These are phyloP conservation scores for Portevinia maculata DNA, from an alignment of 2,888 invertebrate species.

Conservation along the genomic window DNA sequence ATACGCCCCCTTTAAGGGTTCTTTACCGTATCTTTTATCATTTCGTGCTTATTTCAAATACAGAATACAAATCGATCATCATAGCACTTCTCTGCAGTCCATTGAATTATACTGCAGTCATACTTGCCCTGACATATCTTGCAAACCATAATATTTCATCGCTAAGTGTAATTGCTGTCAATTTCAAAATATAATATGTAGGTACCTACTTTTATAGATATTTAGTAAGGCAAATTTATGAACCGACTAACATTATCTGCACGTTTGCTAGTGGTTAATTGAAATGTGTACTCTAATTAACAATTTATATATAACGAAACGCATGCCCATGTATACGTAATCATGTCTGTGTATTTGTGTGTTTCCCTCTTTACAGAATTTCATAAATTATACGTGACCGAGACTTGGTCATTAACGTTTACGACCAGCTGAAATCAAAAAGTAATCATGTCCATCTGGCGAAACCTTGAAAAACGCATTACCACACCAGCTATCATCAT, in stretches of 20 bases:
- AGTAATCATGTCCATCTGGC: slow-evolving; percentile 72
- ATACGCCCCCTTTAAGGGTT: too few species aligned
- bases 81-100: too few species aligned
- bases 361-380: slow-evolving; percentile 29
- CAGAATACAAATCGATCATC: not conserved
- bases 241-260: slow-evolving; percentile 17
- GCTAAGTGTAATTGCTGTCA: not conserved
- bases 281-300: slow-evolving; percentile 45
- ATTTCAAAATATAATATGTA: not conserved
- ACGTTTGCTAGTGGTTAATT: slow-evolving; percentile 24
- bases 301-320: slow-evolving; percentile 2
- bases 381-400: slow-evolving; percentile 55
- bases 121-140: not conserved
- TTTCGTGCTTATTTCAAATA: too few species aligned
- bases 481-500: slow-evolving; percentile 60
- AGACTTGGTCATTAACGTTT: slow-evolving; percentile 64
- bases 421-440: slow-evolving; percentile 71
- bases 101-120: not conserved
- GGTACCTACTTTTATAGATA: not conserved
- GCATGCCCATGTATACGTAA: not conserved
- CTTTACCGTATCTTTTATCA: too few species aligned
- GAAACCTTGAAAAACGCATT: slow-evolving; percentile 71
- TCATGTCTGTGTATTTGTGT: not conserved
- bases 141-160: not conserved
- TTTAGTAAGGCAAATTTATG: slow-evolving; percentile 3